phyloP scores from a whole-genome alignment of 2,888 invertebrate genomes.

The Bibio marci region DNA sequence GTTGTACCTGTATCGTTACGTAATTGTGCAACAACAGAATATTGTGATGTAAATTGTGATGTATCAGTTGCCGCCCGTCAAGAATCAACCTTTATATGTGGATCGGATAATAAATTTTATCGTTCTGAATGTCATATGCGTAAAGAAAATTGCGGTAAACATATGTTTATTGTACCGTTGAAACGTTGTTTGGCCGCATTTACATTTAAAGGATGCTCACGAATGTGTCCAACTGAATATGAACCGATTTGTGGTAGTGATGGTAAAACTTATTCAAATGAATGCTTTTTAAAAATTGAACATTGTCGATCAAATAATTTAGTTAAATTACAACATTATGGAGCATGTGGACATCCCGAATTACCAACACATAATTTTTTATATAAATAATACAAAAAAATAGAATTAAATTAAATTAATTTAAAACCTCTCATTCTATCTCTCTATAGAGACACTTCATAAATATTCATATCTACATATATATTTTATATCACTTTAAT shows the following conservation, averaged over 20 bases:
- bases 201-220: conserved; percentile 71
- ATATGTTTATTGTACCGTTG: conserved; percentile 79
- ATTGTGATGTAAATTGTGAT: conserved; percentile 45
- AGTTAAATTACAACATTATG: conserved; percentile 61
- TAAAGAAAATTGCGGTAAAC: conserved; percentile 79
- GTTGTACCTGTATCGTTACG: conserved; percentile 68
- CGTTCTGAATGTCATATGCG: conserved; percentile 84
- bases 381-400: too few relatives aligned
- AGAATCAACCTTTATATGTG: conserved; percentile 58
- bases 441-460: too few relatives aligned
- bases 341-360: conserved; percentile 72
- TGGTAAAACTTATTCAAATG: conserved; percentile 81
- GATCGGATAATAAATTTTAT: conserved; percentile 79
- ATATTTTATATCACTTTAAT: too few relatives aligned
- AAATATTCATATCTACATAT: too few relatives aligned
- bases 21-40: conserved; percentile 72
- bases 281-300: conserved; percentile 81
- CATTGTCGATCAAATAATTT: conserved; percentile 70
- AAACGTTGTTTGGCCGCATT: conserved; percentile 72
- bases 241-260: conserved; percentile 91
- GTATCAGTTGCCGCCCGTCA: not conserved
- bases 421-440: too few relatives aligned
- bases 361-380: conserved; percentile 77
- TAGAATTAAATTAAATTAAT: too few relatives aligned
- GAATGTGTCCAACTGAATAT: conserved; percentile 71